Evolutionary conservation across 1,140 invertebrate genomes (phyloP), one percentile per base, ranked within the genome.

Genomic region (Hycleus phaleratus): DNA sequence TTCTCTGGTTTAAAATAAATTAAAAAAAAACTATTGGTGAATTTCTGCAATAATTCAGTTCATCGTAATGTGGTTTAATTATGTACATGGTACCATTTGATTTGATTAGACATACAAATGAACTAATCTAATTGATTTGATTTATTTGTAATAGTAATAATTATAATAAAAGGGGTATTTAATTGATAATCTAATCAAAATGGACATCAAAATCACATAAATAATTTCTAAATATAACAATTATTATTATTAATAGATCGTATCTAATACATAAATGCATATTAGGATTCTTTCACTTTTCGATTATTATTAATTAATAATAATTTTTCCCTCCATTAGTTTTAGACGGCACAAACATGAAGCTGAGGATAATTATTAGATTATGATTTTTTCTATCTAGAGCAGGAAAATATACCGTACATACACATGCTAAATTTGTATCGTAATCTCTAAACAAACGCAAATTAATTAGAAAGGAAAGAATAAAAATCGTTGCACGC

Each of bases 151-250:
- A 58, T 46, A 58, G 46, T 58, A 46, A 53, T 53, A 58, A 46
- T 52, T 53, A 47, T 51, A 47, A 39, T 38, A 39, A 50, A 50
- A 50, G 26, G 39, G 46, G 24, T 24, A 12, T 10, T 52, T 5
- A 42, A 18, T 43, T 39, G 18, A 44, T 42, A 25, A 48, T 56
- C 51, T 46, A 55, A 49, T 54, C 45, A 49, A 53, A 52, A 39
- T 58, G 44, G 55, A 66, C 64, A 66, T 66, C 64, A 65, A 66
- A 66, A 67, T 62, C 59, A 68, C 64, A 68, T 68, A 68, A 68
- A 68, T 57, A 65, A 68, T 64, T 56, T 68, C 66, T 68, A 68
- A 65, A 57, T 63, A 52, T 68, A 68, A 68, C 66, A 68, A 68
- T 62, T 51, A 64, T 61, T 63, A 61, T 53, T 61, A 58, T 59